Conservation (phyloP, 2,113 vertebrate genomes). For the Ellobius talpinus region DNA sequence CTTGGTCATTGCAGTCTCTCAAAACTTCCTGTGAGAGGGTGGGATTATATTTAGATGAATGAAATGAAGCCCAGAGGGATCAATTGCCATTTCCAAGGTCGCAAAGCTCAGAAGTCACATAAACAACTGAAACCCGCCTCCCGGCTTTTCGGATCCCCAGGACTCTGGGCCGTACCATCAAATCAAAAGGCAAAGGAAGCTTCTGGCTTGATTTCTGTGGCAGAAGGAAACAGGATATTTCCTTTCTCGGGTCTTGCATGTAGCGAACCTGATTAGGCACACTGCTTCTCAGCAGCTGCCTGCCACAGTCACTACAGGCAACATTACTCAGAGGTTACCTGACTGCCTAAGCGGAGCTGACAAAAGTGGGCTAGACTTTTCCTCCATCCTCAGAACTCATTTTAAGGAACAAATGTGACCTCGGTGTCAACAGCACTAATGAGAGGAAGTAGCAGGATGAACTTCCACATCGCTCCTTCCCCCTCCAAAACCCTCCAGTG, state of each 20-base stretch:
- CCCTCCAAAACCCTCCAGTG: not conserved
- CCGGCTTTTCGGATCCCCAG: not conserved
- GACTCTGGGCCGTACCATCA: not conserved
- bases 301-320: not conserved
- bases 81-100: not conserved
- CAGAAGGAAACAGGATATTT: not conserved
- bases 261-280: not conserved
- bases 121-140: not conserved
- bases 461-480: not conserved
- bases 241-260: not conserved
- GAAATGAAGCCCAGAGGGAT: not conserved
- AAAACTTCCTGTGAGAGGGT: not conserved
- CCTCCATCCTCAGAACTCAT: not conserved
- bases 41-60: not conserved
- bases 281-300: not conserved
- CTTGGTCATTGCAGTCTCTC: not conserved
- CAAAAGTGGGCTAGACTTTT: not conserved
- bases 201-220: not conserved
- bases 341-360: not conserved
- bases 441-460: not conserved
- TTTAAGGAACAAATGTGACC: not conserved
- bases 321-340: not conserved
- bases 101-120: not conserved
- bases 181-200: not conserved
- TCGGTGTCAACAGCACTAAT: not conserved